Percentiles rank a stretch among this genome's conserved stretches.
Conservation (phyloP, 2,113 vertebrate species). For the Procavia capensis region DNA sequence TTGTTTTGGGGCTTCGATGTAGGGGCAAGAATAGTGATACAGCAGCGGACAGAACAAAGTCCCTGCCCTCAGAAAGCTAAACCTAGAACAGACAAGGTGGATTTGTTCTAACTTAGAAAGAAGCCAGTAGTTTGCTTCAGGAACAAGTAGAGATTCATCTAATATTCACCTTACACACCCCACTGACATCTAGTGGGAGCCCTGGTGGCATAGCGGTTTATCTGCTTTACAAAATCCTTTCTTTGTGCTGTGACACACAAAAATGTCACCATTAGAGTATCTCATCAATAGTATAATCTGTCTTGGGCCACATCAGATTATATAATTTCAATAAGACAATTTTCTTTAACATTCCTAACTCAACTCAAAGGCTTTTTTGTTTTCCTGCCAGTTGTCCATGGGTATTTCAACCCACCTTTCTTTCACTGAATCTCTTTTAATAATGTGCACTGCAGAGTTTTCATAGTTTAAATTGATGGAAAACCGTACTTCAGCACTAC, state of each 20-base stretch:
- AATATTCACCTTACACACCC: background rate
- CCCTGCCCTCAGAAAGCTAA: background rate
- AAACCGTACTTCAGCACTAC: conserved; percentile 9
- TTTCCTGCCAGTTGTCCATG: conserved; percentile 4
- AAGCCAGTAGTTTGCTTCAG: background rate
- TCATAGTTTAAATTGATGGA: conserved; percentile 56
- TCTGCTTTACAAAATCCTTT: background rate
- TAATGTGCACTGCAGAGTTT: background rate
- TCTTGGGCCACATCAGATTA: background rate
- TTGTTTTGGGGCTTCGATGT: background rate
- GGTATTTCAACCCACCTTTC: background rate
- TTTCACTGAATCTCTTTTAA: conserved; percentile 45
- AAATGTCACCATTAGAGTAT: background rate
- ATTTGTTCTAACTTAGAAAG: background rate
- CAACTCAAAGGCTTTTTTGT: background rate
- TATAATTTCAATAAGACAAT: background rate
- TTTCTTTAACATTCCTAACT: background rate
- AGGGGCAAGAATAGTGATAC: background rate
- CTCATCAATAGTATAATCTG: background rate
- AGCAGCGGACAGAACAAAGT: background rate
- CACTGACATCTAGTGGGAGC: background rate
- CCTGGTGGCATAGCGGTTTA: no score
- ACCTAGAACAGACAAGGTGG: background rate
- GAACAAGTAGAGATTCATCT: background rate
- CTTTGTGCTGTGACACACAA: background rate